Evolutionary conservation across 2,797 vertebrate genomes (phyloP).

Genomic region (Anguilla anguilla): DNA sequence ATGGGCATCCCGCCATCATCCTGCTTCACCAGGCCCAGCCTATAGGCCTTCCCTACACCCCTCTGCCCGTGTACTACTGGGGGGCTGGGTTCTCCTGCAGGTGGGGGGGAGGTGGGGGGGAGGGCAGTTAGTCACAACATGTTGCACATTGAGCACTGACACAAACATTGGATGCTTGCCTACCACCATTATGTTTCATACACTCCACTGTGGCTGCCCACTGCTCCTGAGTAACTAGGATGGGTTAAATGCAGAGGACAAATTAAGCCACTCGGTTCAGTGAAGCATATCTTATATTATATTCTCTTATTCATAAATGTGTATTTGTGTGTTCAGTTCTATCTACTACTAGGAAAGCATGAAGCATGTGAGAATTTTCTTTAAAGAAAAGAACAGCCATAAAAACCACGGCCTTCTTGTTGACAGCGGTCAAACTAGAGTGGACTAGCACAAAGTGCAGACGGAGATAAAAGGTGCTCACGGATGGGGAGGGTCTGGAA

Average conservation of each 20-base stretch:
- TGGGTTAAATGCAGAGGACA: too few species aligned
- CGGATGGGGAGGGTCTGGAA: conserved; percentile 96
- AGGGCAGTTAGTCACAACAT: conserved; percentile 31
- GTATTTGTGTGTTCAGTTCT: background rate
- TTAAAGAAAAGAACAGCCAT: background rate
- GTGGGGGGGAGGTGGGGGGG: conserved; percentile 28
- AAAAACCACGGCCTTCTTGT: background rate
- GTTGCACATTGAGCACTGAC: background rate
- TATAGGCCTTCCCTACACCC: conserved; percentile 89
- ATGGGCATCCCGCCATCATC: conserved; percentile 98
- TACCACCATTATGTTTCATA: background rate
- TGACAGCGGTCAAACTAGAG: background rate
- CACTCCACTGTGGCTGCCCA: too few species aligned
- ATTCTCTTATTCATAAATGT: background rate
- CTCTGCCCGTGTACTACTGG: conserved; percentile 92
- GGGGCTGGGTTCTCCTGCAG: conserved; percentile 91
- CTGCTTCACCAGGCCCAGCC: conserved; percentile 92
- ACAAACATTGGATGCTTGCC: background rate
- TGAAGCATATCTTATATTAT: too few species aligned
- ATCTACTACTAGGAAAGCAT: background rate
- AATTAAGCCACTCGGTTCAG: too few species aligned
- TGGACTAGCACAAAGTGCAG: background rate
- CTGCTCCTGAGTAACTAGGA: too few species aligned
- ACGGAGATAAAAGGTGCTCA: conserved; percentile 69
- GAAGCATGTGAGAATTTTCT: too few species aligned